Evolutionary conservation across 2,888 invertebrate genomes (phyloP).

Genomic region (Amphipoea lucens): DNA sequence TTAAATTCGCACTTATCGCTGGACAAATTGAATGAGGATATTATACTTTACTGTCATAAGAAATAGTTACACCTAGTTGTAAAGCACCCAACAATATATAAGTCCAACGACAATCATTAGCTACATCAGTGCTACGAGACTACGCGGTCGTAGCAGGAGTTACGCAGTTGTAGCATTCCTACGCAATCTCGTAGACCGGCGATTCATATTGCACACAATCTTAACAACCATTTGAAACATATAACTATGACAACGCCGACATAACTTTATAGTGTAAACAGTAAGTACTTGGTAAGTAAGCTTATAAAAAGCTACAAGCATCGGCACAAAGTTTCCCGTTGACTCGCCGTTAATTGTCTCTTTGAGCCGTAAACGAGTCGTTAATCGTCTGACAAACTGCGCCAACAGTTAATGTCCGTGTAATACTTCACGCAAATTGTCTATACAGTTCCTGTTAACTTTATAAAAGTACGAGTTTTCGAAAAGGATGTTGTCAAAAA

Average conservation of each 20-base stretch:
- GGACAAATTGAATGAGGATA: no score
- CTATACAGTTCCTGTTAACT: background rate
- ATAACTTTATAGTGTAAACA: background rate
- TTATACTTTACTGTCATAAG: background rate
- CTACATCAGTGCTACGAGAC: conserved; percentile 5
- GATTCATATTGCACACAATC: background rate
- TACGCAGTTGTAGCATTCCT: background rate
- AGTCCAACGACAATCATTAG: no score
- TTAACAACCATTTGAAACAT: background rate
- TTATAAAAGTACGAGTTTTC: background rate
- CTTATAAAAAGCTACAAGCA: background rate
- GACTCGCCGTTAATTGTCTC: conserved; percentile 58
- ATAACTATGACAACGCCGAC: background rate
- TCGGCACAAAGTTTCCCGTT: conserved; percentile 21
- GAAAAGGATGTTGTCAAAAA: background rate
- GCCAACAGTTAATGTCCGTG: conserved; percentile 25
- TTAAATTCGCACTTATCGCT: background rate
- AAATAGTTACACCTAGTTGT: background rate
- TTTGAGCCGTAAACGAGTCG: conserved; percentile 53
- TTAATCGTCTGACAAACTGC: conserved; percentile 47
- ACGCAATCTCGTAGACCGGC: background rate
- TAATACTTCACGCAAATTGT: conserved; percentile 31
- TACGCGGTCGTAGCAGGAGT: conserved; percentile 5
- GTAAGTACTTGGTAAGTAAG: background rate
- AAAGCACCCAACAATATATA: no score